A percentile compares a stretch with the other conserved stretches of the same genome.
phyloP scores from a whole-genome alignment of 2,888 invertebrate species.

The Tiphia femorata region DNA sequence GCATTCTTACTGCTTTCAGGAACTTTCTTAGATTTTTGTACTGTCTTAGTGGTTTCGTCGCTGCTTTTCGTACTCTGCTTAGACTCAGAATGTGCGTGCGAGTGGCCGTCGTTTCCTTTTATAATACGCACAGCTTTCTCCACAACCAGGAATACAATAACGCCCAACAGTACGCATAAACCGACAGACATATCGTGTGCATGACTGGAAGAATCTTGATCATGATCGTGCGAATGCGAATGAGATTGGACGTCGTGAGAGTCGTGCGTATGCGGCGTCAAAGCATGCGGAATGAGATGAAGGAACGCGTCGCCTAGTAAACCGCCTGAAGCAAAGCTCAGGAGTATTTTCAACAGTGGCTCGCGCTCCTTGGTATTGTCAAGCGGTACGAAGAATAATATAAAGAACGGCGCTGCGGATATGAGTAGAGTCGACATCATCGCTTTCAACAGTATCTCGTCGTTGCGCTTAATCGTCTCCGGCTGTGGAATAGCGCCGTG shows the following conservation, averaged over 20 bases:
- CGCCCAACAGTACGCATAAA: conserved; percentile 93
- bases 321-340: conserved; percentile 96
- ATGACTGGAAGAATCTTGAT: conserved; percentile 74
- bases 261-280: conserved; percentile 72
- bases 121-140: conserved; percentile 93
- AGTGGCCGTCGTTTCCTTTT: conserved; percentile 86
- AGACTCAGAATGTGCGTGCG: conserved; percentile 40
- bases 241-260: conserved; percentile 57
- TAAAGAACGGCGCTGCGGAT: conserved; percentile 93
- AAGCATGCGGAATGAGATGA: conserved; percentile 97
- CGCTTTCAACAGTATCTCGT: conserved; percentile 74
- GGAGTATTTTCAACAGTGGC: conserved; percentile 87
- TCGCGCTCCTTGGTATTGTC: conserved; percentile 88
- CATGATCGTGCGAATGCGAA: conserved; percentile 71
- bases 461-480: conserved; percentile 25
- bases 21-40: conserved; percentile 20
- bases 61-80: conserved; percentile 47
- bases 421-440: conserved; percentile 92
- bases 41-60: conserved; percentile 47
- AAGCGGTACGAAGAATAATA: conserved; percentile 93
- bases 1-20: conserved; percentile 21
- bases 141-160: conserved; percentile 91
- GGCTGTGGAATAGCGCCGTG: conserved; percentile 41
- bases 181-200: conserved; percentile 91
- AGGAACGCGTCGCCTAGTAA: conserved; percentile 98